These are phyloP conservation scores for Heliconius nattereri DNA, from an alignment of 1,140 invertebrate genomes.

Conservation along the genomic window DNA sequence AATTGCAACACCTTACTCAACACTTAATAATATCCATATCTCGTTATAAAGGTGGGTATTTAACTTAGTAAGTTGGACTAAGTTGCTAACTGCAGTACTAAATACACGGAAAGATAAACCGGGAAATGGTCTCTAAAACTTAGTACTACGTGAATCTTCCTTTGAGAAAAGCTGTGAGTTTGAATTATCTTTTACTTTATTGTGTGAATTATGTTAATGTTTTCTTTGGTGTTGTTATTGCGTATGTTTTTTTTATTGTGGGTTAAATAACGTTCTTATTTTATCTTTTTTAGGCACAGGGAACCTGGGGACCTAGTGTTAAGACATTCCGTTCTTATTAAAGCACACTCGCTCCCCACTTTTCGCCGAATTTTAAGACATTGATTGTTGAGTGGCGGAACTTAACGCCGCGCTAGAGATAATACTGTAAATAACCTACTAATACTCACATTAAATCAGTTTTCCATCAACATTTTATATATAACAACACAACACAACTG, in stretches of 20 bases:
- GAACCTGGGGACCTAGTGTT: not conserved
- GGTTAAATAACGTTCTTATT: not conserved
- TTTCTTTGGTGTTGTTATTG: not conserved
- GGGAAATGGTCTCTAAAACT: conserved; percentile 31
- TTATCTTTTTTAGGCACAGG: no score
- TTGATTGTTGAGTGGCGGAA: not conserved
- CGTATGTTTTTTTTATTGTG: not conserved
- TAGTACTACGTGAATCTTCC: not conserved
- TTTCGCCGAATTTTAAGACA: no score
- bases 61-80: conserved; percentile 24
- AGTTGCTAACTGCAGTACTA: conserved; percentile 33
- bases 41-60: conserved; percentile 31
- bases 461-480: no score
- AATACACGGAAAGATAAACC: conserved; percentile 35
- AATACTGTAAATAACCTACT: no score
- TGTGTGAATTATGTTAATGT: not conserved
- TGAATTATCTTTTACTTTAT: not conserved
- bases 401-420: not conserved
- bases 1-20: conserved; percentile 28
- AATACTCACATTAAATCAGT: no score
- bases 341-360: no score
- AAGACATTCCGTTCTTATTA: not conserved
- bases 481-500: no score
- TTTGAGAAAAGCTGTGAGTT: conserved; percentile 1
- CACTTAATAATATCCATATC: conserved; percentile 35